Percentiles rank a stretch among this genome's conserved stretches.
phyloP scores from a whole-genome alignment of 2,888 invertebrate genomes.

The Dryocosmus kuriphilus region DNA sequence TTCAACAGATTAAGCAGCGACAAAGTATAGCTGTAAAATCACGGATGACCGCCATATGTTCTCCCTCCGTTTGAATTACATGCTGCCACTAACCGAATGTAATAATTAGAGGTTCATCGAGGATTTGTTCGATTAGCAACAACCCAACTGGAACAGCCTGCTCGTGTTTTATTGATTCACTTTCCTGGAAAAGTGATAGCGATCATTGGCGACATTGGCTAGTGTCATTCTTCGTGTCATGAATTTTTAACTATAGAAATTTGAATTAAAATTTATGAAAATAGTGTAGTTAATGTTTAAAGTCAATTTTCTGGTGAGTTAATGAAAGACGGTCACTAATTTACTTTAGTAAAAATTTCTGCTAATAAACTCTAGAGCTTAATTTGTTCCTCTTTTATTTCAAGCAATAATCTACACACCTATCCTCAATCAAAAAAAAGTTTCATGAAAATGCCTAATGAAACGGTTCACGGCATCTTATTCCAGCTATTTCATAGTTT shows the following conservation, averaged over 20 bases:
- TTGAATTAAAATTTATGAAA: neutral
- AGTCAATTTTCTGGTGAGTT: too few species aligned
- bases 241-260: neutral
- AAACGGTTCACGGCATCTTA: too few species aligned
- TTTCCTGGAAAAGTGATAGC: slow-evolving; percentile 14
- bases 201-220: neutral
- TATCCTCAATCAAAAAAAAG: too few species aligned
- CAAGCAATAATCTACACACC: too few species aligned
- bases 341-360: too few species aligned
- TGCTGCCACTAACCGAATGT: slow-evolving; percentile 38
- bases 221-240: neutral
- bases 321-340: too few species aligned
- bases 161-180: neutral
- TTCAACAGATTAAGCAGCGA: slow-evolving; percentile 59
- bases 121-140: slow-evolving; percentile 35
- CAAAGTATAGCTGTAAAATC: slow-evolving; percentile 62
- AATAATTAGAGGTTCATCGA: slow-evolving; percentile 55
- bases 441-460: too few species aligned
- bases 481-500: too few species aligned
- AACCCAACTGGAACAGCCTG: slow-evolving; percentile 32
- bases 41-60: slow-evolving; percentile 71
- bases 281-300: too few species aligned
- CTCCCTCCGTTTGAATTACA: slow-evolving; percentile 45
- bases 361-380: too few species aligned
- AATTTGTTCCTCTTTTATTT: too few species aligned